Percentiles rank a stretch among this genome's conserved stretches.
Evolutionary conservation across 2,797 vertebrate genomes (phyloP).

Genomic region (Sarcoramphus papa): DNA sequence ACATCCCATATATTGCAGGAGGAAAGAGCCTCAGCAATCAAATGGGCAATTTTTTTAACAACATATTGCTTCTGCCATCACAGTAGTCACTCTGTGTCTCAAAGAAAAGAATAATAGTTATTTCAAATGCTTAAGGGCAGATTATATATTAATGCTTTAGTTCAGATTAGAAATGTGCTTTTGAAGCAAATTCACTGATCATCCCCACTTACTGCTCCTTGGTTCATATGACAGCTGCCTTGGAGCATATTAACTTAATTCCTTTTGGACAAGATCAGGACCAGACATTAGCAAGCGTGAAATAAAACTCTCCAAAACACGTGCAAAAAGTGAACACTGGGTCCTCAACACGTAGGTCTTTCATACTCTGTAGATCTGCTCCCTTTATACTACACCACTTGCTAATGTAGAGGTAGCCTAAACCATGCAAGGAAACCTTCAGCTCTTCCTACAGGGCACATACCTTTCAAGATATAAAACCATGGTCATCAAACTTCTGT

Average conservation of each 20-base stretch:
- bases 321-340: background rate
- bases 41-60: background rate
- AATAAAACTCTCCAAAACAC: background rate
- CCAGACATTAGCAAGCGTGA: background rate
- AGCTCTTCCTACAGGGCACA: background rate
- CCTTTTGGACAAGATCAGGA: background rate
- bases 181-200: background rate
- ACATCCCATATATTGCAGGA: background rate
- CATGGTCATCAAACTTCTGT: background rate
- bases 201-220: background rate
- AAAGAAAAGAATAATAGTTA: background rate
- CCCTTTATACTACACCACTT: background rate
- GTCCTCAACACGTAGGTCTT: fast-evolving
- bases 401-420: fast-evolving
- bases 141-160: background rate
- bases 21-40: background rate
- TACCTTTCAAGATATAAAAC: background rate
- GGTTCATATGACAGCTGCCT: background rate
- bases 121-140: background rate
- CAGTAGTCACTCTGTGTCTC: background rate
- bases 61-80: background rate
- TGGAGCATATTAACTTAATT: background rate
- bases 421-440: background rate
- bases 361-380: background rate
- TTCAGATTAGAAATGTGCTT: conserved; percentile 26